Base-by-base conservation (phyloP, 1,140 invertebrate genomes). In the Penaeus japonicus region DNA sequence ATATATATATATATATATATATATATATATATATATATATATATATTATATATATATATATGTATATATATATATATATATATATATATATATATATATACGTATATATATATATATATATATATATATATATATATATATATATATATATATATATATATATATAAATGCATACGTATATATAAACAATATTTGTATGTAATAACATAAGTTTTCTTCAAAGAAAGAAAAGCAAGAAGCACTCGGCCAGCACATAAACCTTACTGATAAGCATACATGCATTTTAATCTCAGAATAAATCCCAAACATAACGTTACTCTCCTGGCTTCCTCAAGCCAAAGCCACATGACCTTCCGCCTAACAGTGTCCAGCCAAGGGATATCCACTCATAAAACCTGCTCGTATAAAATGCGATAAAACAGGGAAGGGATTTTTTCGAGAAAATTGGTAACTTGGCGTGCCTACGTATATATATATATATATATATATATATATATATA, bases 1-100 rank as follows among this genome's bases (percentile, higher is more conserved):
- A 78, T 78, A 78, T 78, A 78, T 78, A 78, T 78, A 78, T 78
- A 78, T 78, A 78, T 78, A 78, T 78, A 78, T 78, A 78, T 78
- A 78, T 78, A 78, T 78, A 78, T 78, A 78, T 78, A 78, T 78
- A 78, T 78, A 78, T 78, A 78, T 78, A 78, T 78, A 78, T 78
- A 78, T 78, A 78, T 78, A 78, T 78, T 75, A 30, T 75, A 22
- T 75, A 75, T 75, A 27, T 22, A 27, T 22, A 27, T 22, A 75
- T 18, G 70, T 75, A 27, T 75, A 27, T 75, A 27, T 75, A 27
- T 27, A 27, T 75, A 27, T 24, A 27, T 75, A 27, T 24, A 27
- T 75, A 27, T 24, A 27, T 75, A 27, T 75, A 27, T 75, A 30
- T 75, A 27, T 75, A 27, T 10, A 27, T 75, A 27, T 75, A 27